Percentiles rank a stretch among this genome's conserved stretches.
Conservation (phyloP, 2,888 invertebrate genomes). For the Eustalomyia histrio region DNA sequence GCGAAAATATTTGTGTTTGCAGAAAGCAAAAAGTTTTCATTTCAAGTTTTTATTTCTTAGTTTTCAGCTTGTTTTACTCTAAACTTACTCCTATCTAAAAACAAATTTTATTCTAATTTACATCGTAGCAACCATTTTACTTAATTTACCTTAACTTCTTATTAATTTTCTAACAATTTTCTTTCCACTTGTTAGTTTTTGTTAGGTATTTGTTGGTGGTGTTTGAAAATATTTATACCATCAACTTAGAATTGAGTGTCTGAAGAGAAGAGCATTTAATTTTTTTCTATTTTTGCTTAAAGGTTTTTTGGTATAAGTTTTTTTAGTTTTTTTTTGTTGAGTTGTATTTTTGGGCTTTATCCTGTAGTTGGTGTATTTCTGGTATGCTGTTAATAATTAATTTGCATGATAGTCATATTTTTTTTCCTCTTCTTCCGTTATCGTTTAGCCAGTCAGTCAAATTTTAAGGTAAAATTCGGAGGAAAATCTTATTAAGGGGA, state of each 20-base stretch:
- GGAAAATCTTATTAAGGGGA: neutral
- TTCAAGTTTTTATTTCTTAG: too few species aligned
- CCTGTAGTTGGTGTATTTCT: constrained; percentile 19
- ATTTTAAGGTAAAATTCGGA: neutral
- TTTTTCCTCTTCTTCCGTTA: neutral
- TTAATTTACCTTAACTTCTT: constrained; percentile 6
- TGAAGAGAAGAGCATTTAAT: neutral
- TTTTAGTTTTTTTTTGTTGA: constrained; percentile 24
- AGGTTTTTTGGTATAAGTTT: neutral
- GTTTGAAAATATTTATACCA: neutral
- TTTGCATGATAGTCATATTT: constrained; percentile 33
- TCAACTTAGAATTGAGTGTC: neutral
- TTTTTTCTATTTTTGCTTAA: neutral
- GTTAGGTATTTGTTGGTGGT: neutral
- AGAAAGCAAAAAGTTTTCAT: too few species aligned
- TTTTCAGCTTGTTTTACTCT: too few species aligned
- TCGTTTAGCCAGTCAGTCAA: neutral
- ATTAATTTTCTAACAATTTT: neutral
- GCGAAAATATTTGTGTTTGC: too few species aligned
- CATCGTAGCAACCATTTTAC: constrained; percentile 8
- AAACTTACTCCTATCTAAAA: too few species aligned
- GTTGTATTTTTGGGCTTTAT: constrained; percentile 19
- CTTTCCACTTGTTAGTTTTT: neutral
- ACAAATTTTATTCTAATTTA: neutral
- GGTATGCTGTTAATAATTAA: constrained; percentile 57